Evolutionary conservation across 2,888 invertebrate species (phyloP), one percentile per base, ranked within the genome.

Genomic region (Drosophila robusta): DNA sequence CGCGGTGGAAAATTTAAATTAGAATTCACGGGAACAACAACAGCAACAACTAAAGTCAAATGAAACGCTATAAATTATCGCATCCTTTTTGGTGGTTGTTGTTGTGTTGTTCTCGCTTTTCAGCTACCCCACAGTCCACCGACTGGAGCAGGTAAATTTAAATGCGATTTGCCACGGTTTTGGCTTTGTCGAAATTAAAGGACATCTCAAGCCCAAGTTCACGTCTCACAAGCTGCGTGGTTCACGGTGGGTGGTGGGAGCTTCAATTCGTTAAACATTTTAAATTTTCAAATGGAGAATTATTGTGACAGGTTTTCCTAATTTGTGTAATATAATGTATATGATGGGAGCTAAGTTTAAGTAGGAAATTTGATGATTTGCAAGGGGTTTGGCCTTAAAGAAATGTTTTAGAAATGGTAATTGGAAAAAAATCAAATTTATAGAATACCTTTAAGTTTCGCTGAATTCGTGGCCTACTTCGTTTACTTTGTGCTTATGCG

Each of bases 81-180:
- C 86, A 86, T 86, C 81, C 86, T 85, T 85, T 81, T 74, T 80
- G 77, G 79, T 84, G 80, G 82, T 80, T 70, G 76, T 60, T 62
- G 62, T 44, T 55, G 44, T 41, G 36, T 22, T 60, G 67, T 70
- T 60, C 54, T 61, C 26, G 52, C 34, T 16, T 47, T 39, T 29
- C n/a, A 50, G 11, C 32, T 16, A 14, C 0, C 18, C n/a, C n/a
- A 45, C 9, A 38, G 7, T 29, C 63, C 42, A 39, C 26, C 62
- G 67, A 62, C 67, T 69, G 64, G 57, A 62, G 84, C 90, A 89
- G 90, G 89, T 89, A 90, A 86, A 90, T 90, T 90, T 79, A 83
- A 90, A 89, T 85, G 80, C 89, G 85, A 90, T 90, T 90, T 89
- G 90, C 78, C 87, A 89, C 90, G 90, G 89, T 89, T 89, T 89